Base-by-base conservation (phyloP, 2,888 invertebrate genomes). In the Xestia rhomboidea region DNA sequence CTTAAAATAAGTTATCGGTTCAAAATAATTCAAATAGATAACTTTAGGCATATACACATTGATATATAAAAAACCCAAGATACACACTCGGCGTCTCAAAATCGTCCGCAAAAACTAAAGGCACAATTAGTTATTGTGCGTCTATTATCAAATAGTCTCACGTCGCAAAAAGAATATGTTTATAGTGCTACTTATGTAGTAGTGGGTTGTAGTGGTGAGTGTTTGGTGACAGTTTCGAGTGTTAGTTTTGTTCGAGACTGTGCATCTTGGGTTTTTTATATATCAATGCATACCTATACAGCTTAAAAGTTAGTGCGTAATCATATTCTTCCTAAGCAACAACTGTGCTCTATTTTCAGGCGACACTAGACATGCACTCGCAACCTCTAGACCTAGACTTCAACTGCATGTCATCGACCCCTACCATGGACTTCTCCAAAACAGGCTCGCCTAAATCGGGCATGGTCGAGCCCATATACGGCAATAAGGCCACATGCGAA, bases 301-400 rank as follows among this genome's bases (percentile, higher is more conserved):
- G 15, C n/a, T 57, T 77, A 24, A 38, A 44, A 63, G 8, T 38
- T 21, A 41, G 6, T 15, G 7, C n/a, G 21, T 44, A n/a, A 49
- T 11, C 0, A 63, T 68, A 41, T 51, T 30, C n/a, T 24, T 62
- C 18, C 0, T 71, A 46, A 62, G 51, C 60, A 69, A 81, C 62
- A 72, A 60, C 44, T 21, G 10, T 51, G 10, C 67, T 77, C 13
- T 79, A 46, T 46, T 83, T 92, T 60, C 90, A 96, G 95, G 94
- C 95, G 63, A 91, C 95, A 69, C 87, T 96, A 75, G 96, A 97
- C 88, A 94, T 96, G 79, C 96, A 96, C 87, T 94, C 96, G 2
- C 97, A 97, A 85, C 95, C 96, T 30, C 85, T 96, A 87, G 97
- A 96, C 79, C 89, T 97, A 83, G 97, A 97, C 90, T 97, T 96